A percentile compares a stretch with the other conserved stretches of the same genome.
phyloP scores from a whole-genome alignment of 1,140 invertebrate genomes.

The Pantala flavescens region DNA sequence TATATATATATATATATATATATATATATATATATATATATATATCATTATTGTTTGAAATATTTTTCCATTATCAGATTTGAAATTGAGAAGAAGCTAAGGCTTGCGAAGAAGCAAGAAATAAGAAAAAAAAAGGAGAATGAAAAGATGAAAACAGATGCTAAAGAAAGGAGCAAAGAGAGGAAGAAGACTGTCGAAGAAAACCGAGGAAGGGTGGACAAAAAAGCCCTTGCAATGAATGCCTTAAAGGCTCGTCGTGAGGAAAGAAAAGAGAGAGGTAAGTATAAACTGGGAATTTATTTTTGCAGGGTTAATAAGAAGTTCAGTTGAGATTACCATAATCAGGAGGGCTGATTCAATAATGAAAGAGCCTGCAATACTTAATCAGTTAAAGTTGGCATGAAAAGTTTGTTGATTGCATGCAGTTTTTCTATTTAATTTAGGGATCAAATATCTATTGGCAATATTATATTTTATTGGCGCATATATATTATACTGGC shows the following conservation, averaged over 20 bases:
- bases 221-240: slow-evolving; percentile 84
- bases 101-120: slow-evolving; percentile 73
- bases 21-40: no score
- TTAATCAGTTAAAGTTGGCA: no score
- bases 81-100: slow-evolving; percentile 92
- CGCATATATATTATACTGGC: no score
- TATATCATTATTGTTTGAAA: no score
- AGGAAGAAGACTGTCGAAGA: slow-evolving; percentile 86
- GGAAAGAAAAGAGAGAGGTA: slow-evolving; percentile 60
- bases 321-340: not conserved
- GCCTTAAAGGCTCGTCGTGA: slow-evolving; percentile 80
- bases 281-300: slow-evolving; percentile 19
- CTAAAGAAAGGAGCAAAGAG: slow-evolving; percentile 74
- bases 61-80: slow-evolving; percentile 47
- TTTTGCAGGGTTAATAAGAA: no score
- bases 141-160: slow-evolving; percentile 52
- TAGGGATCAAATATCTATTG: no score
- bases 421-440: no score
- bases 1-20: no score
- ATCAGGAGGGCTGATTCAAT: not conserved
- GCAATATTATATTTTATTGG: no score
- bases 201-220: slow-evolving; percentile 67
- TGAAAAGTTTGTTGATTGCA: no score
- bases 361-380: no score
- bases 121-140: slow-evolving; percentile 40